A percentile compares a stretch with the other conserved stretches of the same genome.
Evolutionary conservation across 2,113 vertebrate species (phyloP).

Genomic region (Anoplopoma fimbria): DNA sequence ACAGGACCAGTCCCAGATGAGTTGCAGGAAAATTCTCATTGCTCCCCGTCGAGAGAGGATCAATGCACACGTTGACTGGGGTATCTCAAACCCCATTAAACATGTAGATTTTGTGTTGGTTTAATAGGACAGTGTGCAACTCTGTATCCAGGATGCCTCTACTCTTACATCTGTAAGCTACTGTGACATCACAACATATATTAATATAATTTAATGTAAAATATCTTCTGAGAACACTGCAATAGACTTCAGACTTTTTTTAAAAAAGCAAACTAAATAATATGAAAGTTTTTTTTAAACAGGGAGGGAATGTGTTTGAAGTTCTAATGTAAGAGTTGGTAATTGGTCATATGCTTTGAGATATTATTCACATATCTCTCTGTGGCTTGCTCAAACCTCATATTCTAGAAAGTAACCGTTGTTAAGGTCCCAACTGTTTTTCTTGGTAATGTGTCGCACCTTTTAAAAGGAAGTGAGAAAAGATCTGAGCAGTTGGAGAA

Average conservation of each 20-base stretch:
- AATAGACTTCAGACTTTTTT: neutral
- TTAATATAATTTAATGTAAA: neutral
- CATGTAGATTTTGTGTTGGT: neutral
- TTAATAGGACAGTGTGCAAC: neutral
- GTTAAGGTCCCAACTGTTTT: neutral
- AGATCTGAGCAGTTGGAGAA: neutral
- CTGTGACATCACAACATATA: neutral
- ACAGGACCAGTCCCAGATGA: neutral
- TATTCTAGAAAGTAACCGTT: neutral
- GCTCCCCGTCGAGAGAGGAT: neutral
- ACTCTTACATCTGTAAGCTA: neutral
- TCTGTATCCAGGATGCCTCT: neutral
- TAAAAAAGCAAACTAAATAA: neutral
- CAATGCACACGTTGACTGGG: neutral
- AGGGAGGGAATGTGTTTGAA: no score
- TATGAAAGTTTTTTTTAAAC: neutral
- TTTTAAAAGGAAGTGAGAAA: neutral
- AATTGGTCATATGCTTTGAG: neutral
- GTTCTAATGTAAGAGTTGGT: neutral
- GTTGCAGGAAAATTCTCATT: neutral
- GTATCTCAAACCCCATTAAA: neutral
- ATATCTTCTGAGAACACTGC: no score
- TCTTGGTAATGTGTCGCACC: neutral
- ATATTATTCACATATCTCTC: neutral
- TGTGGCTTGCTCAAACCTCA: neutral